These are phyloP conservation scores for Colaptes auratus DNA, from an alignment of 2,113 vertebrate species.

Conservation along the genomic window DNA sequence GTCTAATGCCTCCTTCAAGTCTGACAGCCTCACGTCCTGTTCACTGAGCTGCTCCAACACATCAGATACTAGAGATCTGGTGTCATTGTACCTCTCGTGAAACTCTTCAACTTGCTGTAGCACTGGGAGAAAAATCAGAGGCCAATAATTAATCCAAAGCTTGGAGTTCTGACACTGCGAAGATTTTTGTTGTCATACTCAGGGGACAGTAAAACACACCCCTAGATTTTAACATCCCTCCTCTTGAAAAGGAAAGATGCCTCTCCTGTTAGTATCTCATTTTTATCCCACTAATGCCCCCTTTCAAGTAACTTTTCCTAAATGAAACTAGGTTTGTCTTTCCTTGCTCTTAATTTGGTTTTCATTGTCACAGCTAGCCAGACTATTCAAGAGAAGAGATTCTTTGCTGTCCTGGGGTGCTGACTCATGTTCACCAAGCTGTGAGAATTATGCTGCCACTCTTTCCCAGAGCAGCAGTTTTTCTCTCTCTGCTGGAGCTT, in stretches of 20 bases:
- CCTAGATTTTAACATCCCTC: neutral
- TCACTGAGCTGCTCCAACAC: constrained; percentile 81
- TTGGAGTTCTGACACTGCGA: neutral
- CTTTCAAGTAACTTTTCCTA: neutral
- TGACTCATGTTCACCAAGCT: neutral
- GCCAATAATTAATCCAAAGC: neutral
- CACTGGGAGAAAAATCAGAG: constrained; percentile 70
- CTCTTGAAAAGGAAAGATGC: neutral
- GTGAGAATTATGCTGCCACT: neutral
- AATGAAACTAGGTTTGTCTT: neutral
- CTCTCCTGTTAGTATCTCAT: neutral
- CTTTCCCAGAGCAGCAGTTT: neutral
- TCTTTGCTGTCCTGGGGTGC: neutral
- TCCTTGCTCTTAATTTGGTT: neutral
- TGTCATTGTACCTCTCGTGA: constrained; percentile 83
- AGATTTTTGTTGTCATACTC: neutral
- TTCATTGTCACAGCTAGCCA: neutral
- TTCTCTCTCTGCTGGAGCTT: neutral
- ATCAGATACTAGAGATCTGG: constrained; percentile 78
- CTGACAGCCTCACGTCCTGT: constrained; percentile 79
- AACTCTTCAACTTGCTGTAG: constrained; percentile 80
- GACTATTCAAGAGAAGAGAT: neutral
- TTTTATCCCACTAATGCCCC: neutral
- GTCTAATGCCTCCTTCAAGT: constrained; percentile 80
- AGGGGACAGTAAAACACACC: neutral